phyloP scores from a whole-genome alignment of 2,113 vertebrate genomes.

The Narcine bancroftii region DNA sequence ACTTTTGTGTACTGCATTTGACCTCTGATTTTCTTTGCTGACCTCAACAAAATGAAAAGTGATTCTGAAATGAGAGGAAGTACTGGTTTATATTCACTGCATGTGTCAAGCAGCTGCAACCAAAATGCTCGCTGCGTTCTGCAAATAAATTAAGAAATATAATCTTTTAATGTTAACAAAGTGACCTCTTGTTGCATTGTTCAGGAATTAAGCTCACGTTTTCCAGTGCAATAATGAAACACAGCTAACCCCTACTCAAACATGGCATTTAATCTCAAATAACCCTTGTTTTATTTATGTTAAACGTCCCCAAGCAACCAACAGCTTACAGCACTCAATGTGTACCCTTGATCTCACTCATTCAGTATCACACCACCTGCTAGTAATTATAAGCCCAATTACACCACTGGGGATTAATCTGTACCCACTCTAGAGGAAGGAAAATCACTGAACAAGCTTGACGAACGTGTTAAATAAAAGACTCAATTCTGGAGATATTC shows the following conservation, averaged over 20 bases:
- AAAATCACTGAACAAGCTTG: not conserved
- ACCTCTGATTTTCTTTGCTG: too few species aligned
- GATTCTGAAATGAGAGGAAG: not conserved
- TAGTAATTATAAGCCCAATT: not conserved
- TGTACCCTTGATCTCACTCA: not conserved
- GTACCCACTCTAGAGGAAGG: not conserved
- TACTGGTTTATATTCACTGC: not conserved
- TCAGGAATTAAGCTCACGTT: not conserved
- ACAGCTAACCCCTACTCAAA: not conserved
- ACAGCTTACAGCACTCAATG: not conserved
- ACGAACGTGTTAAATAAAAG: not conserved
- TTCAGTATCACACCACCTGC: not conserved
- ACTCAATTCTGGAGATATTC: not conserved
- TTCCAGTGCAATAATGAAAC: not conserved
- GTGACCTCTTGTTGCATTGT: slow-evolving; percentile 3
- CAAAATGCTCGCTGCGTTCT: not conserved
- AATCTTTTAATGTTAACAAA: not conserved
- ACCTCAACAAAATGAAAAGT: too few species aligned
- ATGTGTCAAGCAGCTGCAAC: not conserved
- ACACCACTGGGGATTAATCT: not conserved
- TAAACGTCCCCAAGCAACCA: not conserved
- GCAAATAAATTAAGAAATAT: slow-evolving; percentile 4
- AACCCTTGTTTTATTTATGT: not conserved
- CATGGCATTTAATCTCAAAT: not conserved
- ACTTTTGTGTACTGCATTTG: too few species aligned